Conservation (phyloP, 2,113 vertebrate species). For the Turnix velox region DNA sequence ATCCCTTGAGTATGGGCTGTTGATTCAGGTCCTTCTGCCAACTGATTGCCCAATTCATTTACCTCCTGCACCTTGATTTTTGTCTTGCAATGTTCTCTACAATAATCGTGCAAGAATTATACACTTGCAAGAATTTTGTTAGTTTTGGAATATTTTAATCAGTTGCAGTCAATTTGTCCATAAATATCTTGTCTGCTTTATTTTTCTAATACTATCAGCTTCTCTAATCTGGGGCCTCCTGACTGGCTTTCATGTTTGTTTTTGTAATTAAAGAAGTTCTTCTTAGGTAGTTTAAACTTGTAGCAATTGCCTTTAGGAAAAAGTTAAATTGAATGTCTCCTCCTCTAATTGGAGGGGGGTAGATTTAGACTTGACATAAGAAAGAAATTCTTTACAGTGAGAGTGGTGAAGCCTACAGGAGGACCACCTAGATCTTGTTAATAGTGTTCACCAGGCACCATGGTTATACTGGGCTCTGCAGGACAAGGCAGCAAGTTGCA, state of each 20-base stretch:
- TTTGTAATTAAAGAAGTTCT: neutral
- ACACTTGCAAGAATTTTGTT: neutral
- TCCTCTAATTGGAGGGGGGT: no score
- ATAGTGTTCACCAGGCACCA: neutral
- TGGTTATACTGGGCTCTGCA: neutral
- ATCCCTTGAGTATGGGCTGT: neutral
- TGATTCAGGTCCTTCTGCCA: neutral
- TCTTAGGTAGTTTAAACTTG: neutral
- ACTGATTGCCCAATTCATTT: neutral
- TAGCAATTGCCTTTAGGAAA: neutral
- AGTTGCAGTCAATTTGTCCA: neutral
- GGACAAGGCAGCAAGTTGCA: neutral
- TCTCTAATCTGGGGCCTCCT: rapidly evolving
- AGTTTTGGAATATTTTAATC: neutral
- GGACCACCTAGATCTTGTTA: neutral
- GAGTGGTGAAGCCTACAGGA: neutral
- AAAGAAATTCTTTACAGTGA: no score
- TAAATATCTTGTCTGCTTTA: neutral
- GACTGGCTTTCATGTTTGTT: neutral
- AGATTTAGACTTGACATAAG: no score
- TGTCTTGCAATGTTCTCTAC: neutral
- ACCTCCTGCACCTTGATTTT: neutral
- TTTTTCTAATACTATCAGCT: neutral
- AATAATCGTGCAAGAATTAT: neutral
- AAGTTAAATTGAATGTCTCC: neutral